Evolutionary conservation across 2,113 vertebrate genomes (phyloP).

Genomic region (Dipodomys merriami): DNA sequence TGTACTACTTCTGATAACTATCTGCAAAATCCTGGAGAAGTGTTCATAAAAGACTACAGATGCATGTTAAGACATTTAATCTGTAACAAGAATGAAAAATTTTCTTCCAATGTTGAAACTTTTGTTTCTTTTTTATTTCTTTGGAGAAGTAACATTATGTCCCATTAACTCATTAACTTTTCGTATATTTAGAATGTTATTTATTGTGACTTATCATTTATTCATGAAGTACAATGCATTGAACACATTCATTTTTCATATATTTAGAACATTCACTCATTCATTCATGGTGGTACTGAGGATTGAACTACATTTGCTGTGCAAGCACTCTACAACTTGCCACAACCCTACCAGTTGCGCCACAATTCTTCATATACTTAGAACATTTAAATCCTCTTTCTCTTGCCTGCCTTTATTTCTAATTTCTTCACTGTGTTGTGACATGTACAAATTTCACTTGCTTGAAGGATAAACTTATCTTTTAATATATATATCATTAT

Average conservation of each 20-base stretch:
- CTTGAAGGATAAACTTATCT: background rate
- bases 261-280: background rate
- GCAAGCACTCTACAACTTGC: no score
- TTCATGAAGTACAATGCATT: no score
- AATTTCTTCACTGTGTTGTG: slow-evolving; percentile 32
- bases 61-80: slow-evolving; percentile 11
- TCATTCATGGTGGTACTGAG: no score
- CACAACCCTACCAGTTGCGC: no score
- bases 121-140: background rate
- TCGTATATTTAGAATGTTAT: background rate
- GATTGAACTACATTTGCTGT: no score
- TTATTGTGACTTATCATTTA: no score
- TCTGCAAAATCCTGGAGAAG: slow-evolving; percentile 14
- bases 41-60: background rate
- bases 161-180: background rate
- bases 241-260: background rate
- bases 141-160: background rate
- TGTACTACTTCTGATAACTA: no score
- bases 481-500: no score
- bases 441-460: slow-evolving; percentile 42
- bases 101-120: background rate
- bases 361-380: slow-evolving; percentile 2
- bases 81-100: slow-evolving; percentile 2
- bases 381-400: background rate
- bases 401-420: background rate